Base-by-base conservation (phyloP, 1,140 invertebrate genomes). In the Cotesia chilonis region DNA sequence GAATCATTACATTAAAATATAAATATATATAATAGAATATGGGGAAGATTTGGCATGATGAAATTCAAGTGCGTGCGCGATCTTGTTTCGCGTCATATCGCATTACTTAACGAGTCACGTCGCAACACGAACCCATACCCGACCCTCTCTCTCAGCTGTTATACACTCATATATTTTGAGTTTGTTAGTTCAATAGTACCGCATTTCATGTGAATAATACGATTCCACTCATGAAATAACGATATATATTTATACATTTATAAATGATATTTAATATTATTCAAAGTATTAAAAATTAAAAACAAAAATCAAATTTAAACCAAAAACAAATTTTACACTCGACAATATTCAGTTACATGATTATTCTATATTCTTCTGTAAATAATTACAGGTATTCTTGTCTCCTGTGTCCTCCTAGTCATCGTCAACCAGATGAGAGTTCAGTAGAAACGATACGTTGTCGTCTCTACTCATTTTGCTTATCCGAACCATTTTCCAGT, bases 401-500 rank as follows among this genome's bases (percentile, higher is more conserved):
- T 65, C 38, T 47, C 10, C 10, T 12, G 12, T 17, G 63, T 65
- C 63, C 35, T 65, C 12, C 35, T 36, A 6, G 54, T 57, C 12
- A 4, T 20, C 14, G 38, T 17, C 10, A 37, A 61, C 9, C 4
- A 7, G 41, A 47, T 47, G 41, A 47, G 41, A 47, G 41, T 10
- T 47, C 41, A 47, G 41, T 47, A 47, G 41, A 47, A 47, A 47
- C 7, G 41, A 47, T 35, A 20, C 51, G 54, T 35, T 55, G 57
- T 68, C 28, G 55, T 71, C 54, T 72, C 73, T 54, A 76, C 75
- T 79, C 79, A 76, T 80, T 81, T 81, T 80, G 77, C 79, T 77
- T 76, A 81, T 81, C 68, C 74, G 80, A 80, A 79, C 77, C 77
- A 78, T 78, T 78, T 75, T 20, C 17, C 20, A 77, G 76, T 76